Conservation (phyloP, 2,797 vertebrate genomes). For the Dromococcyx pavoninus region DNA sequence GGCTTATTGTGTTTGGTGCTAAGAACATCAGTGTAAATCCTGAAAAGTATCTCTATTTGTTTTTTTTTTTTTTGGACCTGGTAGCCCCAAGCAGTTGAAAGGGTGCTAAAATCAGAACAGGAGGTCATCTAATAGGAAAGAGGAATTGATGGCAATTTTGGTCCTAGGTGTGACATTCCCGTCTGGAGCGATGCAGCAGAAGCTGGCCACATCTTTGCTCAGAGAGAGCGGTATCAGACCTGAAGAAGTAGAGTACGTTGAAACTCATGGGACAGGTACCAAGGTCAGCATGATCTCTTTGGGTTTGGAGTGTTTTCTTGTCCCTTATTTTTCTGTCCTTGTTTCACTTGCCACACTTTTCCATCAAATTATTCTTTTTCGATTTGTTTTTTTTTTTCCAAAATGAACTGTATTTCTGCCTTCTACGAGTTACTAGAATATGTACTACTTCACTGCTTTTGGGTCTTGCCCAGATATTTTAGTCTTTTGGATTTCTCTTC, state of each 20-base stretch:
- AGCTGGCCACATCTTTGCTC: conserved; percentile 84
- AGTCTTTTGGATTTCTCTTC: neutral
- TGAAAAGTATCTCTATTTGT: neutral
- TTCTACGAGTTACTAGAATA: neutral
- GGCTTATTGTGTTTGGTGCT: neutral
- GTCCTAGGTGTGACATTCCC: conserved; percentile 92
- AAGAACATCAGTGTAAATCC: neutral
- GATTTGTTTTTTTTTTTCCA: neutral
- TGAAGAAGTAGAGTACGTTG: conserved; percentile 89
- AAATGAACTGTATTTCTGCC: neutral
- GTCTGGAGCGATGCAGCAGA: conserved; percentile 89
- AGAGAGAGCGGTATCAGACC: conserved; percentile 76
- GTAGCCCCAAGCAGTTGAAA: neutral
- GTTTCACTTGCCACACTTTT: neutral
- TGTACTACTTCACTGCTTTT: neutral
- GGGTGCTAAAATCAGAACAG: neutral
- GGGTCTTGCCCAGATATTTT: neutral
- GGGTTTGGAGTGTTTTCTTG: neutral
- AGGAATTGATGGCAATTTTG: conserved; percentile 3
- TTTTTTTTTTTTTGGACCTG: neutral
- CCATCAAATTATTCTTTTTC: neutral
- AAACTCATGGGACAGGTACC: conserved; percentile 96
- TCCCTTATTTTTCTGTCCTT: neutral
- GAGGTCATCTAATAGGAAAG: neutral
- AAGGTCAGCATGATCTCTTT: conserved; percentile 80